Percentiles rank a stretch among this genome's conserved stretches.
Conservation (phyloP, 2,888 invertebrate genomes). For the Euclidia mi region DNA sequence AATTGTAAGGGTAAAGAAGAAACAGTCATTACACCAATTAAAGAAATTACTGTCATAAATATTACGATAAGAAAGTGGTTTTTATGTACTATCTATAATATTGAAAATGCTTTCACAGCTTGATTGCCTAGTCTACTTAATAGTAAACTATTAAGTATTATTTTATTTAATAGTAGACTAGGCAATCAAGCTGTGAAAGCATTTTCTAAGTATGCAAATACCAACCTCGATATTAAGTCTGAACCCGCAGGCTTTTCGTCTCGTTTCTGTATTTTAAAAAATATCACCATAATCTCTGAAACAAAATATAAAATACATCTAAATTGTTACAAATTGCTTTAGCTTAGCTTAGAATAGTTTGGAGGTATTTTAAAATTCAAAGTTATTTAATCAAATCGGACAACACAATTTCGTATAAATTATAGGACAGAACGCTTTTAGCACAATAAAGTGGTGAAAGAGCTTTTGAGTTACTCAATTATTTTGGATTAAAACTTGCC, state of each 20-base stretch:
- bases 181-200: no score
- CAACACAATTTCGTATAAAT: not conserved
- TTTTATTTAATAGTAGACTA: no score
- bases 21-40: no score
- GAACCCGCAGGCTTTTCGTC: conserved; percentile 80
- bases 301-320: conserved; percentile 31
- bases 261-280: conserved; percentile 86
- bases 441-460: not conserved
- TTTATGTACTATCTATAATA: no score
- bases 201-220: conserved; percentile 1
- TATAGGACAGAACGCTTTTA: not conserved
- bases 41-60: no score
- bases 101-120: no score
- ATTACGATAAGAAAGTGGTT: no score
- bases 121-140: no score
- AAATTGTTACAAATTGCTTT: conserved; percentile 1
- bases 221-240: conserved; percentile 82
- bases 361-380: conserved; percentile 12
- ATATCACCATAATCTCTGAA: conserved; percentile 87
- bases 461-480: no score
- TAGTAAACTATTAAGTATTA: no score
- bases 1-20: no score
- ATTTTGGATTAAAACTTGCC: no score
- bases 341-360: conserved; percentile 10
- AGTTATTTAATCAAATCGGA: conserved; percentile 4